Evolutionary conservation across 2,888 invertebrate genomes (phyloP), one percentile per base, ranked within the genome.

Genomic region (Lottia scabra): DNA sequence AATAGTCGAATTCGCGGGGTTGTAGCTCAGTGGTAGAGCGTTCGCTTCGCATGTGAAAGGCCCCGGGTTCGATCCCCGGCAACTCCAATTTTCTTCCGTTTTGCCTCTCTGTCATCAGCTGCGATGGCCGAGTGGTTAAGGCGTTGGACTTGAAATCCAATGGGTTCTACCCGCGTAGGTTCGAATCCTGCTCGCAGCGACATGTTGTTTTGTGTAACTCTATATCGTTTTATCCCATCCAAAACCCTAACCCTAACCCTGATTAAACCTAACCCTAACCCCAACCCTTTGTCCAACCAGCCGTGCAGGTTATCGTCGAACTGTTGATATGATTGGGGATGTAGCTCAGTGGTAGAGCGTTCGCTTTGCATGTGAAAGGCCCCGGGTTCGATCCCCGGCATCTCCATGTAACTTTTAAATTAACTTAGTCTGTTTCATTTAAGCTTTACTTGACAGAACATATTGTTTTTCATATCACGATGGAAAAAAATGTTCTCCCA

Each of bases 301-400:
- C n/a, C n/a, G n/a, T n/a, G n/a, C n/a, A n/a, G n/a, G n/a, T n/a
- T n/a, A n/a, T n/a, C n/a, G n/a, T n/a, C n/a, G n/a, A n/a, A n/a
- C n/a, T n/a, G n/a, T n/a, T n/a, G n/a, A n/a, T n/a, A 38, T 38
- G 30, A 23, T 65, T 69, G 75, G 77, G 78, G 78, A 75, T 78
- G 78, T 78, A 69, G 78, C 78, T 78, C 78, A 78, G 78, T 76
- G 78, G 78, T 78, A 78, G 78, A 78, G 76, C 78, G 78, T 76
- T 76, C 76, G 78, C 78, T 78, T 78, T 76, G 78, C 78, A 78
- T 78, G 78, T 78, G 76, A 78, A 76, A 78, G 78, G 78, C 78
- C 78, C 78, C 76, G 78, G 75, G 76, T 78, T 78, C 78, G 76
- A 78, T 76, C 73, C 78, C 78, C 76, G 75, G 78, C 78, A 75